These are phyloP conservation scores for Metridium senile DNA, from an alignment of 92 coral and sea anemone species.

Conservation along the genomic window DNA sequence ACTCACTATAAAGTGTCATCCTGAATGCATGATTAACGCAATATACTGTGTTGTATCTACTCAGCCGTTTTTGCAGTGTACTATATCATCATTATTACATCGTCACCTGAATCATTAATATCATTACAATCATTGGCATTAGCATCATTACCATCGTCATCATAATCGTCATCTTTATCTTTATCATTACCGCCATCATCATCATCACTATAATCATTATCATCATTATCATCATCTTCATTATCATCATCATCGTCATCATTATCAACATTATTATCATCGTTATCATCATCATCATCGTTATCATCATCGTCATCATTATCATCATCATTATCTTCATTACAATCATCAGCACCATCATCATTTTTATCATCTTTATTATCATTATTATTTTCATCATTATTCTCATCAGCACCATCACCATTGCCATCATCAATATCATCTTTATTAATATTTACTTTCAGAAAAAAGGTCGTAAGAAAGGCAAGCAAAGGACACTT, in stretches of 20 bases:
- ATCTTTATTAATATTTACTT: background rate
- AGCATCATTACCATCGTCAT: background rate
- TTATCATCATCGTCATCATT: background rate
- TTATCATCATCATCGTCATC: background rate
- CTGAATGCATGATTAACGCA: too few relatives aligned
- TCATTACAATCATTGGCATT: background rate
- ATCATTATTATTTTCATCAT: background rate
- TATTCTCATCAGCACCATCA: background rate
- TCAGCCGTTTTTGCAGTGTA: too few relatives aligned
- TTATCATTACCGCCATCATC: background rate
- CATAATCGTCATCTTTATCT: background rate
- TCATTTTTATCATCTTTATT: background rate
- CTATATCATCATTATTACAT: background rate
- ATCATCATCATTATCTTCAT: background rate
- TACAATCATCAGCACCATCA: background rate
- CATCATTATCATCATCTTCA: background rate
- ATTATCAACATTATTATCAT: background rate
- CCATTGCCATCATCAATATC: background rate
- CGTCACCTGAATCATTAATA: background rate
- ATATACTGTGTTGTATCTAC: too few relatives aligned
- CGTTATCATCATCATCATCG: background rate
- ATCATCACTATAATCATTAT: background rate
- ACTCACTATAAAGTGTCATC: too few relatives aligned
- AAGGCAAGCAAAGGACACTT: constrained; percentile 32
- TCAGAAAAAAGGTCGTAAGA: constrained; percentile 45